Base-by-base conservation (phyloP, 2,797 vertebrate genomes). In the Coregonus suidteri region DNA sequence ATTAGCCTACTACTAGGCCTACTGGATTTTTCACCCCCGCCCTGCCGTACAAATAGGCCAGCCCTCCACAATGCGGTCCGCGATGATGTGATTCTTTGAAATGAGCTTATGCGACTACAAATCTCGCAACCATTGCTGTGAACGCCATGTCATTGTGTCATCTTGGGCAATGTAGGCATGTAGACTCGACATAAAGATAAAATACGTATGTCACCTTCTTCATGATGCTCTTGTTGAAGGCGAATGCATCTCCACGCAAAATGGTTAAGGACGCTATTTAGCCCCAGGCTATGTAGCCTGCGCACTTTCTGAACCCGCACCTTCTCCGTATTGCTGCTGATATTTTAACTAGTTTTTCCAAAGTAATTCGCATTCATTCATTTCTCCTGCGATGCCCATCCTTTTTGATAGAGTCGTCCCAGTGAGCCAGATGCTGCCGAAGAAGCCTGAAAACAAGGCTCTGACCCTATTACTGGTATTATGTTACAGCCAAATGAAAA, bases 1-100 rank as follows among this genome's bases (percentile, higher is more conserved):
- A 93, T 93, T 87, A 94, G 41, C 41, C 41, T 47, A 30, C 6
- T 64, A 13, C 59, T 25, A 64, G 59, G 90, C 83, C 93, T 93
- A 79, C 93, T 92, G 91, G 94, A 94, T 71, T 94, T 93, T 75
- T 94, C 88, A 88, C 93, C 94, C 87, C 94, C 90, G 81, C 95
- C 95, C 76, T 95, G 94, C 71, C 79, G 93, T 93, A 86, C 93
- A 93, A 94, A 94, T 25, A 59, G 67, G 62, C 75, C 62, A 66
- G 71, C 51, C 73, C 66, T 56, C 71, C 18, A 73, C 41, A 66
- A 71, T 11, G 56, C 14, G 56, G 56, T 76, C 70, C 53, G 6
- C 72, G 77, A 83, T 66, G 62, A 71, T 72, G 31, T 14, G 75
- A 76, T 66, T 67, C 81, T 72, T 77, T 67, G 65, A 74, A 56